Conservation (phyloP, 2,113 vertebrate species). For the Heloderma charlesbogerti region DNA sequence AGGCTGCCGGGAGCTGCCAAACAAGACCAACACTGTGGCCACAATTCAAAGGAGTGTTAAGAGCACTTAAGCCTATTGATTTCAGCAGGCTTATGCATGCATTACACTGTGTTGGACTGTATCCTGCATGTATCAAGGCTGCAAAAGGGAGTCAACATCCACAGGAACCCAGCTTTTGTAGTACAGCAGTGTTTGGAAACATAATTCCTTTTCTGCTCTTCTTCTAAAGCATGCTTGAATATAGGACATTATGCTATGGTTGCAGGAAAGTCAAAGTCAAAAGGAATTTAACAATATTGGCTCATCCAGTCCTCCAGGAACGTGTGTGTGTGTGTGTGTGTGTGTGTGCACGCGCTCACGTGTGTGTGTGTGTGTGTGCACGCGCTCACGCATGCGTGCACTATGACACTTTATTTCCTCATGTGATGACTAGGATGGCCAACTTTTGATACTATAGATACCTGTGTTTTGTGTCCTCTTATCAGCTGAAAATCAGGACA, state of each 20-base stretch:
- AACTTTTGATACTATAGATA: not conserved
- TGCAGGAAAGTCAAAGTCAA: not conserved
- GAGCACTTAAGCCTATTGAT: not conserved
- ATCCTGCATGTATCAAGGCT: not conserved
- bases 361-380: too few species aligned
- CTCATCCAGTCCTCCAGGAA: too few species aligned
- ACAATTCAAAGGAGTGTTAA: constrained; percentile 2
- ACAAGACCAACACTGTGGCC: not conserved
- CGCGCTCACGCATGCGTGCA: too few species aligned
- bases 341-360: too few species aligned
- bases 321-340: not conserved
- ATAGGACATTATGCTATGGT: too few species aligned
- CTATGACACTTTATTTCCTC: not conserved
- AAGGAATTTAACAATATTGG: not conserved
- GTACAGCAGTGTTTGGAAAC: not conserved
- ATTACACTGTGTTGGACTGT: not conserved
- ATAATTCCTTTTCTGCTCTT: too few species aligned
- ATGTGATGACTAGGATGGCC: not conserved
- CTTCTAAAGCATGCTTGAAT: not conserved
- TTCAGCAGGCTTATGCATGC: not conserved
- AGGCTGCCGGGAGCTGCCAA: constrained; percentile 12
- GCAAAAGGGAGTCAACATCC: not conserved
- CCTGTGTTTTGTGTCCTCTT: not conserved
- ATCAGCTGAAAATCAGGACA: not conserved
- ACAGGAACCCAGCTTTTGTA: not conserved